Base-by-base conservation (phyloP, 2,888 invertebrate species). In the Tetrapedia diversipes region DNA sequence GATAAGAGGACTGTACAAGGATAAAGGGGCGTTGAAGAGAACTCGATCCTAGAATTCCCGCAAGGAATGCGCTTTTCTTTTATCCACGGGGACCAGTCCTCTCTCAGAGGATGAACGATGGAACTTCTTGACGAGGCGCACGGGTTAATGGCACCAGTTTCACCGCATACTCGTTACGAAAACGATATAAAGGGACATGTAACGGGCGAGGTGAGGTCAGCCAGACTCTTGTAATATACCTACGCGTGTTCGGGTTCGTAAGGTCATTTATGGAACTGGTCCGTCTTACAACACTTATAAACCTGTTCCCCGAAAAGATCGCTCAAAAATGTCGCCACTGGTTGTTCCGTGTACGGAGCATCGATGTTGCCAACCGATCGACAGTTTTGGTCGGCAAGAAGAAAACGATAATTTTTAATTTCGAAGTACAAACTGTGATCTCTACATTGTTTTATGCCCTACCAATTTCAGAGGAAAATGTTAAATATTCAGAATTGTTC, bases 121-220 rank as follows among this genome's bases (percentile, higher is more conserved):
- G 56, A 70, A 70, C 76, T 79, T 75, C 78, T 75, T 61, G 77
- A 77, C 75, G 63, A 74, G 81, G 61, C 80, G 39, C 78, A n/a
- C 78, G 72, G 81, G 83, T 86, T 88, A 89, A 89, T 88, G 87
- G 87, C 84, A 87, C 89, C 79, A 87, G 88, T 88, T 89, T 87
- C 86, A 83, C 86, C 80, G 81, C 72, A 75, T 72, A 79, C 85
- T 87, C 84, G 85, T 87, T 87, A 86, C 79, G 85, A 81, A 84
- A 83, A 86, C 83, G 82, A 86, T 85, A 81, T 57, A 80, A 83
- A 85, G 82, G 74, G 74, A 74, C 79, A 57, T 65, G 66, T 84
- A 86, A 87, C 86, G 79, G 80, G 80, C 73, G 70, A 83, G 80
- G 83, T 81, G 84, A 86, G 82, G 80, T 77, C 78, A 65, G 77